Evolutionary conservation across 2,888 invertebrate genomes (phyloP).

Genomic region (Entomobrya proxima): DNA sequence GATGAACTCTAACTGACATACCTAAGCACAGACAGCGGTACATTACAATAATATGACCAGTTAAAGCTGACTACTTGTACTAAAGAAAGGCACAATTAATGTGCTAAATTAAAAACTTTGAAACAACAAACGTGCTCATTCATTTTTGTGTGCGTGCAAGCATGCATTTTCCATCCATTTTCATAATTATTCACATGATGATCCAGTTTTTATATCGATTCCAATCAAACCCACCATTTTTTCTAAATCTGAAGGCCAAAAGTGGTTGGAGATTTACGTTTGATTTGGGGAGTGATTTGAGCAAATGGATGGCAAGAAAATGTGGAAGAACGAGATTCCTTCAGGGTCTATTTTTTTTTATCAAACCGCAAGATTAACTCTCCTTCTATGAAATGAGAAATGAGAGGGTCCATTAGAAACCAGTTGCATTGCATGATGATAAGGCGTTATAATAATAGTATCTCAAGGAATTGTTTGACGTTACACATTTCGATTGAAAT

Average conservation of each 20-base stretch:
- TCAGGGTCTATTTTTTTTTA: constrained; percentile 29
- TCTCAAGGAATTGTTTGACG: neutral
- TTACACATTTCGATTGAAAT: neutral
- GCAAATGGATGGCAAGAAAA: too few species aligned
- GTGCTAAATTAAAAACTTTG: neutral
- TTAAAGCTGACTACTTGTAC: too few species aligned
- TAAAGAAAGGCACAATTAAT: too few species aligned
- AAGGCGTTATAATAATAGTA: constrained; percentile 35
- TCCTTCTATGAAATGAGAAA: neutral
- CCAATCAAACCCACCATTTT: constrained; percentile 8
- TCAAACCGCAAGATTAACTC: neutral
- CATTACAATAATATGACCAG: too few species aligned
- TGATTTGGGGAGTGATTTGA: constrained; percentile 38
- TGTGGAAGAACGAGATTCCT: constrained; percentile 37
- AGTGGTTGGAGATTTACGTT: constrained; percentile 41
- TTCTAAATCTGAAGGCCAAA: too few species aligned
- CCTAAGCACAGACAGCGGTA: too few species aligned
- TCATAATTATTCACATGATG: too few species aligned
- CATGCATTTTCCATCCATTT: neutral
- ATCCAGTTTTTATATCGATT: constrained; percentile 22
- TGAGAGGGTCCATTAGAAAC: neutral
- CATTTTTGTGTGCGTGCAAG: constrained; percentile 1
- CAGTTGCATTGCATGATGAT: constrained; percentile 41
- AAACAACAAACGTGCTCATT: neutral
- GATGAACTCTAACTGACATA: too few species aligned